Evolutionary conservation across 2,113 vertebrate species (phyloP), one percentile per base, ranked within the genome.

Genomic region (Kryptolebias marmoratus): DNA sequence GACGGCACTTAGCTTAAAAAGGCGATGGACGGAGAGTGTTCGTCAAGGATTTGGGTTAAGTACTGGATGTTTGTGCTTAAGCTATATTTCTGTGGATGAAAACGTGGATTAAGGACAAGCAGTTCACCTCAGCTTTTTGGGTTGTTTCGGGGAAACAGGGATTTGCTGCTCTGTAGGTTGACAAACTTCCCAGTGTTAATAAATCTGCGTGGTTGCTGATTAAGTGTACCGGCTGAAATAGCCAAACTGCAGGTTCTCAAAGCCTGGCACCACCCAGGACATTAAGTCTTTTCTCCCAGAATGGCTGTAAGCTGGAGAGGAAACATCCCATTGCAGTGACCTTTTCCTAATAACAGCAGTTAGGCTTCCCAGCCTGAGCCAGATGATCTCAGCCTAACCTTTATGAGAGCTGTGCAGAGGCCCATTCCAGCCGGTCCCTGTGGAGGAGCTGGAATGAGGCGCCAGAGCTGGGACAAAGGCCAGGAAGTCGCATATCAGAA

Each of bases 181-280:
- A 57, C 30, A 62, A 52, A 53, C 48, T 49, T 16, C 94, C 96
- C 95, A 97, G 47, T 96, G 95, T 77, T 97, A 97, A 45, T 95
- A 97, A 87, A 97, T 95, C 48, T 95, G 93, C 91, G 96, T 91
- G 22, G 95, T 96, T 83, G 96, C 94, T 2, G 95, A 95, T 2
- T 96, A 97, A 0, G 93, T 95, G 64, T 95, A 97, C 96, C 96
- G 97, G 89, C 96, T 97, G 2, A 95, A 96, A 90, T 97, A 96
- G 68, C 94, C 94, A 72, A 97, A 93, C 73, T 92, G 86, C 69
- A 97, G 92, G 85, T 97, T 96, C 87, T 97, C 96, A 87, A 93
- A 97, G 55, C 95, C 96, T 71, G 96, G 95, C 15, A 97, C 92
- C 87, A 97, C 93, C 96, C 97, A 57, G 50, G 66, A 31, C 28